These are phyloP conservation scores for Druon quercuslanigerum DNA, from an alignment of 1,140 invertebrate species.

Conservation along the genomic window DNA sequence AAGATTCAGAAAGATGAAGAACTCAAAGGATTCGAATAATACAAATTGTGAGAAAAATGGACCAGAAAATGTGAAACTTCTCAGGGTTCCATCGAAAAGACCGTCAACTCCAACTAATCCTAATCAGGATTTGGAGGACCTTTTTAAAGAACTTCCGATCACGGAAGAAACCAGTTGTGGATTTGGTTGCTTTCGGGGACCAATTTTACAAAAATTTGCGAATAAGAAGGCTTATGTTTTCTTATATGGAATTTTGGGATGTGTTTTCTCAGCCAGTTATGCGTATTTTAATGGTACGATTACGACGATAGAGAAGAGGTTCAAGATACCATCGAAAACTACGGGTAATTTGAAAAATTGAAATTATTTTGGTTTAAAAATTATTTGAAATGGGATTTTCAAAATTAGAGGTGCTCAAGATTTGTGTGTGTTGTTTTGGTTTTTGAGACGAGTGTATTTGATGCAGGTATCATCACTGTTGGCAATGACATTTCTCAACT, in stretches of 20 bases:
- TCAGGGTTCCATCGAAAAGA: slow-evolving; percentile 59
- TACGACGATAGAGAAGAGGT: slow-evolving; percentile 88
- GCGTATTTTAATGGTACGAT: slow-evolving; percentile 87
- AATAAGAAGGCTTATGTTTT: slow-evolving; percentile 86
- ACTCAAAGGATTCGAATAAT: slow-evolving; percentile 57
- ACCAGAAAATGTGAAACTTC: slow-evolving; percentile 63
- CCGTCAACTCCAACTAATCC: slow-evolving; percentile 59
- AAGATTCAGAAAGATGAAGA: slow-evolving; percentile 53
- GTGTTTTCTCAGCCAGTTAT: slow-evolving; percentile 85
- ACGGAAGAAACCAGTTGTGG: slow-evolving; percentile 81
- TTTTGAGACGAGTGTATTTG: slow-evolving; percentile 14
- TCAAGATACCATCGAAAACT: slow-evolving; percentile 85
- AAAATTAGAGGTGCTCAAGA: neutral
- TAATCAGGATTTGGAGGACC: slow-evolving; percentile 73
- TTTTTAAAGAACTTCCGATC: slow-evolving; percentile 75
- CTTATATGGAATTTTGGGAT: slow-evolving; percentile 83
- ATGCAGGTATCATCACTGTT: slow-evolving; percentile 81
- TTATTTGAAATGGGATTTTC: too few relatives aligned
- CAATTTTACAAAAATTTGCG: slow-evolving; percentile 80
- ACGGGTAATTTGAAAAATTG: slow-evolving; percentile 77
- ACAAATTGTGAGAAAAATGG: slow-evolving; percentile 65
- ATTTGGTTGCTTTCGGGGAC: slow-evolving; percentile 78
- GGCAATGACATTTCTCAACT: slow-evolving; percentile 82
- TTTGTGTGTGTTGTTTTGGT: neutral
- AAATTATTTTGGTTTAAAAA: neutral